Base-by-base conservation (phyloP, 1,140 invertebrate species). In the Rhynchophorus ferrugineus region DNA sequence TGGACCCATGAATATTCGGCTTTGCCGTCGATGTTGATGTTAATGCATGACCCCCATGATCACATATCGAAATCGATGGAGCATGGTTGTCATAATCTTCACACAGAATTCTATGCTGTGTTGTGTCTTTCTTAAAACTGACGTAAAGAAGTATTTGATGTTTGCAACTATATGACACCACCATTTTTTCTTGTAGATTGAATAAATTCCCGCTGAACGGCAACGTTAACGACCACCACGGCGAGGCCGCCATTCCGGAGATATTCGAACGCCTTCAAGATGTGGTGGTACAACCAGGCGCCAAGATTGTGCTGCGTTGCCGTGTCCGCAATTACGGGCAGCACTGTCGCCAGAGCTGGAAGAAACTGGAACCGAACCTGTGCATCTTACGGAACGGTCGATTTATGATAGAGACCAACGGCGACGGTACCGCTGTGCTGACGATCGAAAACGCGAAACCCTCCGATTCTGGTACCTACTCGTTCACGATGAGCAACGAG, bases 401-500 rank as follows among this genome's bases (percentile, higher is more conserved):
- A 7, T 75, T 76, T 59, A 65, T 69, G 35, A 66, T 76, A 22
- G 62, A 58, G 7, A 63, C 75, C 17, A 65, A 66, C 1, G 62
- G 71, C n/a, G 75, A 78, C 57, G 75, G 74, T 1, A 60, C 73
- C 18, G 75, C 74, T 2, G 66, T 72, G 2, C 65, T 78, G 13
- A 71, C 71, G 0, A 75, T 79, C 14, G 75, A 74, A 55, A 72
- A 75, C 43, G 73, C 69, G 17, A 76, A 75, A 42, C 65, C 72
- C 0, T 72, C 75, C 1, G 82, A 83, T 63, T 76, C 78, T 6
- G 82, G 82, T 14, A 73, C 75, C 5, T 83, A 83, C 65, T 72
- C 75, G 14, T 82, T 80, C 61, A 75, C 73, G 3, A 63, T 82
- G 3, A 75, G 76, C 24, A 78, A 80, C 57, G 79, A 81, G 22